Conservation (phyloP, 2,888 invertebrate species). For the Drosophila aldrichi region DNA sequence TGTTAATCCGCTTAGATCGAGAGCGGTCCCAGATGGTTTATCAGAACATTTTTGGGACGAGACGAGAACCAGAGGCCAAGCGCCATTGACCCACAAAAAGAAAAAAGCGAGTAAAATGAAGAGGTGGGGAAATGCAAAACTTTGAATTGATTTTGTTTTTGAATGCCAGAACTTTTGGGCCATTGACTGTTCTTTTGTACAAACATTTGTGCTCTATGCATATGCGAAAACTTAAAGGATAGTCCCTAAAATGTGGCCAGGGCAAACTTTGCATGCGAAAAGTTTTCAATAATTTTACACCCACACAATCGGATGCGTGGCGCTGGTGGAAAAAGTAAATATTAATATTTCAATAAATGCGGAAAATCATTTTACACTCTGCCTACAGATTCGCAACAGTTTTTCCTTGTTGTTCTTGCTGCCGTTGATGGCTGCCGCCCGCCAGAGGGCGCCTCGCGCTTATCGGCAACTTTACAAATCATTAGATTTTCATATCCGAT, state of each 20-base stretch:
- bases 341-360: conserved; percentile 79
- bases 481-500: conserved; percentile 84
- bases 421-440: conserved; percentile 37
- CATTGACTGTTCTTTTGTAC: conserved; percentile 49
- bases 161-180: conserved; percentile 44
- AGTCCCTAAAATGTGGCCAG: conserved; percentile 8
- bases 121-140: conserved; percentile 25
- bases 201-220: conserved; percentile 52
- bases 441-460: conserved; percentile 67
- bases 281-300: conserved; percentile 62
- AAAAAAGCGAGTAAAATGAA: not conserved
- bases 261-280: conserved; percentile 48
- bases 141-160: conserved; percentile 65
- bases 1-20: conserved; percentile 55
- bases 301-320: conserved; percentile 41
- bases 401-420: conserved; percentile 19
- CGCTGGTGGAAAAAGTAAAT: conserved; percentile 62
- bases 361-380: conserved; percentile 69
- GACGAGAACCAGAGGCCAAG: not conserved
- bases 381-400: conserved; percentile 31
- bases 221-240: conserved; percentile 48
- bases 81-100: conserved; percentile 52
- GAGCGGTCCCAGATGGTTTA: conserved; percentile 52
- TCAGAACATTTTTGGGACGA: conserved; percentile 5
- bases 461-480: conserved; percentile 83